phyloP scores from a whole-genome alignment of 1,140 invertebrate species.

The Coptotermes formosanus region DNA sequence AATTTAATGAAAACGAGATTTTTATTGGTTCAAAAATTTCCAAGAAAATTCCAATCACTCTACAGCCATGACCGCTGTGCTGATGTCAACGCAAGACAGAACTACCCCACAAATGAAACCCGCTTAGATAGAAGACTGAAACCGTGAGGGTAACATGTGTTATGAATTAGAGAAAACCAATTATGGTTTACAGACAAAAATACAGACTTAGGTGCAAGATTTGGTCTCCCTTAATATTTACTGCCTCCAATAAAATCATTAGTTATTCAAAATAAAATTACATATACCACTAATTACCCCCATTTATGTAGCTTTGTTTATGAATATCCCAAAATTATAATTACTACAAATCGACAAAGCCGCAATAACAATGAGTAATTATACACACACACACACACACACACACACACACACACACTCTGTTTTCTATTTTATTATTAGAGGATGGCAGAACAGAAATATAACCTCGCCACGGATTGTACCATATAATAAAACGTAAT shows the following conservation, averaged over 20 bases:
- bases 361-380: neutral
- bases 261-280: conserved; percentile 5
- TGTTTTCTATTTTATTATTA: neutral
- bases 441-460: neutral
- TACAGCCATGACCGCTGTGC: too few relatives aligned
- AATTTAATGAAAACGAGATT: too few relatives aligned
- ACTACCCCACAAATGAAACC: too few relatives aligned
- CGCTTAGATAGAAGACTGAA: too few relatives aligned
- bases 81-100: too few relatives aligned
- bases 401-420: too few relatives aligned
- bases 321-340: neutral
- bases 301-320: neutral
- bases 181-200: neutral
- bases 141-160: neutral
- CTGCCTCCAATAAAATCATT: neutral
- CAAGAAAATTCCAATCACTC: too few relatives aligned
- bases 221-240: neutral
- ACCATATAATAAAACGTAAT: conserved; percentile 9
- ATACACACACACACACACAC: too few relatives aligned
- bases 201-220: neutral
- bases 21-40: too few relatives aligned
- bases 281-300: neutral
- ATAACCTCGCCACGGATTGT: neutral
- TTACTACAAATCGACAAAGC: neutral
- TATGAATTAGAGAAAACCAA: neutral